phyloP scores from a whole-genome alignment of 1,140 invertebrate species.

The Papilio dardanus region DNA sequence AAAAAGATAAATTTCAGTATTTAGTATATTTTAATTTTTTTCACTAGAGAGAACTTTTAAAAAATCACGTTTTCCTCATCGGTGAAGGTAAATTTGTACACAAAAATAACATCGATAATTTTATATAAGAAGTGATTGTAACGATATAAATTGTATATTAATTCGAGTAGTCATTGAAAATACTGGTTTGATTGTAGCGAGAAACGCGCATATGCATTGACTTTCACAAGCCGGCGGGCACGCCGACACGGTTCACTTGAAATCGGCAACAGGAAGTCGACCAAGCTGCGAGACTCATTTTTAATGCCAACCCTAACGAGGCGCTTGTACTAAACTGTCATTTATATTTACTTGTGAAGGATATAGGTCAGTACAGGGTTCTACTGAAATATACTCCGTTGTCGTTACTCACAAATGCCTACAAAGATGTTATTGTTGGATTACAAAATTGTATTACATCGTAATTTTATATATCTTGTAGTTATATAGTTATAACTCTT shows the following conservation, averaged over 20 bases:
- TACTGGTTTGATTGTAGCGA: conserved; percentile 36
- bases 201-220: conserved; percentile 27
- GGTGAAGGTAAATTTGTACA: neutral
- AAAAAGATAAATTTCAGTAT: neutral
- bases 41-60: neutral
- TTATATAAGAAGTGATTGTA: conserved; percentile 8
- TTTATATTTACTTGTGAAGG: conserved; percentile 1
- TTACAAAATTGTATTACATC: neutral
- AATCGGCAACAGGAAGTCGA: conserved; percentile 27
- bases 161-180: conserved; percentile 33
- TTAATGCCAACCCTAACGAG: conserved; percentile 19
- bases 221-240: conserved; percentile 27
- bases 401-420: neutral
- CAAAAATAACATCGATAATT: neutral
- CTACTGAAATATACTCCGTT: neutral
- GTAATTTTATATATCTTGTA: neutral
- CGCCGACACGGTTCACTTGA: conserved; percentile 28
- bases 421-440: neutral
- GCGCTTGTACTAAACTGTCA: conserved; percentile 7
- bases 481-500: neutral
- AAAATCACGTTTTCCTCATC: neutral
- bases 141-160: conserved; percentile 30
- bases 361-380: neutral
- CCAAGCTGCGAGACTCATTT: conserved; percentile 25
- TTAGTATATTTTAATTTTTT: neutral